Conservation (phyloP, 2,888 invertebrate species). For the Dicyrtomina minuta region DNA sequence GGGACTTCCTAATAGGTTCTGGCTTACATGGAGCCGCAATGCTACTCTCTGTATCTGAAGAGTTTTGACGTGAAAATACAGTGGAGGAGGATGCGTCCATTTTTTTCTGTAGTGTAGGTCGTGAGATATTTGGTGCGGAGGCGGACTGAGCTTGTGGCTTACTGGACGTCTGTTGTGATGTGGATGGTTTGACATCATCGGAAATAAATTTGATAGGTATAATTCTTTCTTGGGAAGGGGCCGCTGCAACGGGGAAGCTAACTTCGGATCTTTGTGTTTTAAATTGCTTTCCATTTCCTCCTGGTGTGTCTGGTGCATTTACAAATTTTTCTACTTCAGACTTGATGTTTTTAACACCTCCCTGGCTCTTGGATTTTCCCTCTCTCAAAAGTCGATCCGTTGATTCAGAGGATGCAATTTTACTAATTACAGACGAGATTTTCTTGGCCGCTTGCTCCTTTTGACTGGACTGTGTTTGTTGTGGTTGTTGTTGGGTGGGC, state of each 20-base stretch:
- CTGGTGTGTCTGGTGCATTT: not conserved
- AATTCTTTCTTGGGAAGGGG: conserved; percentile 64
- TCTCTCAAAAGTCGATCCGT: conserved; percentile 54
- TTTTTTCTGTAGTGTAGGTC: conserved; percentile 17
- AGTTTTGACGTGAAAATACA: conserved; percentile 65
- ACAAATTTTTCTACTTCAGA: conserved; percentile 59
- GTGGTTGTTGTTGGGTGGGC: conserved; percentile 25
- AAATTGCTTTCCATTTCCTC: conserved; percentile 46
- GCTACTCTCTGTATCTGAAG: conserved; percentile 68
- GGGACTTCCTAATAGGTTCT: conserved; percentile 82
- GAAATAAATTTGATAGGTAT: conserved; percentile 65
- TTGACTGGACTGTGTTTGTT: not conserved
- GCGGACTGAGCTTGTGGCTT: conserved; percentile 9
- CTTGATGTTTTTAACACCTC: conserved; percentile 30
- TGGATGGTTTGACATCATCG: conserved; percentile 50
- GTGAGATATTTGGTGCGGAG: conserved; percentile 31
- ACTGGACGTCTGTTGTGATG: not conserved
- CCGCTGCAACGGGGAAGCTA: conserved; percentile 62
- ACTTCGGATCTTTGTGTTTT: conserved; percentile 63
- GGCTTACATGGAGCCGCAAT: conserved; percentile 44
- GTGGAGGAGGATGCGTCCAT: conserved; percentile 57
- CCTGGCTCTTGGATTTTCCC: conserved; percentile 45
- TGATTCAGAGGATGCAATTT: conserved; percentile 44
- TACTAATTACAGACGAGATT: conserved; percentile 48
- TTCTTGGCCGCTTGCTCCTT: conserved; percentile 52